Evolutionary conservation across 2,113 vertebrate species (phyloP).

Genomic region (Syngnathus typhle): DNA sequence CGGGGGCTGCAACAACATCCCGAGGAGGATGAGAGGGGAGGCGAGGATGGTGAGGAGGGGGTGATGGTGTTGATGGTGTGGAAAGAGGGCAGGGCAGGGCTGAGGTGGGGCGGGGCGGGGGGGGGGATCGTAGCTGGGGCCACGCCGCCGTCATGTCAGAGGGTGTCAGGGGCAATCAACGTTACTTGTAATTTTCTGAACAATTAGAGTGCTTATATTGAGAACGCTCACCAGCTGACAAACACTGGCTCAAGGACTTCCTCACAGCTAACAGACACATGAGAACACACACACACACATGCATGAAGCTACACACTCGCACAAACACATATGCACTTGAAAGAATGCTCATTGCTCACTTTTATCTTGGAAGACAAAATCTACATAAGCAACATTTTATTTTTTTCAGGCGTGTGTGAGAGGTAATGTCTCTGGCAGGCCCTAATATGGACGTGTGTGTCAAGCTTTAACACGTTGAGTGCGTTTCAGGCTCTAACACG

Average conservation of each 20-base stretch:
- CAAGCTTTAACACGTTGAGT: not conserved
- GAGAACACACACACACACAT: conserved; percentile 1
- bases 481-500: conserved; percentile 16
- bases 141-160: conserved; percentile 68
- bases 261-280: conserved; percentile 45
- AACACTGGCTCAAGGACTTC: conserved; percentile 55
- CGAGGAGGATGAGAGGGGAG: conserved; percentile 37
- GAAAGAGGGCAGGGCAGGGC: not conserved
- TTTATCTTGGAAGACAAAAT: not conserved
- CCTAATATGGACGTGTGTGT: not conserved
- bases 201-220: conserved; percentile 77
- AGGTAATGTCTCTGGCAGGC: not conserved
- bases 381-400: too few species aligned
- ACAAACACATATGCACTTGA: conserved; percentile 4
- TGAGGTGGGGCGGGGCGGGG: not conserved
- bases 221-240: conserved; percentile 65
- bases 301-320: conserved; percentile 4
- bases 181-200: conserved; percentile 76
- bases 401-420: not conserved
- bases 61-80: conserved; percentile 12
- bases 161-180: conserved; percentile 70
- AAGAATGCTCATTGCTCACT: not conserved
- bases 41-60: conserved; percentile 4
- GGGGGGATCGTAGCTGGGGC: conserved; percentile 10
- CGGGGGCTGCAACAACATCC: conserved; percentile 54